These are phyloP conservation scores for Poeciliopsis occidentalis DNA, from an alignment of 2,113 vertebrate species.

Conservation along the genomic window DNA sequence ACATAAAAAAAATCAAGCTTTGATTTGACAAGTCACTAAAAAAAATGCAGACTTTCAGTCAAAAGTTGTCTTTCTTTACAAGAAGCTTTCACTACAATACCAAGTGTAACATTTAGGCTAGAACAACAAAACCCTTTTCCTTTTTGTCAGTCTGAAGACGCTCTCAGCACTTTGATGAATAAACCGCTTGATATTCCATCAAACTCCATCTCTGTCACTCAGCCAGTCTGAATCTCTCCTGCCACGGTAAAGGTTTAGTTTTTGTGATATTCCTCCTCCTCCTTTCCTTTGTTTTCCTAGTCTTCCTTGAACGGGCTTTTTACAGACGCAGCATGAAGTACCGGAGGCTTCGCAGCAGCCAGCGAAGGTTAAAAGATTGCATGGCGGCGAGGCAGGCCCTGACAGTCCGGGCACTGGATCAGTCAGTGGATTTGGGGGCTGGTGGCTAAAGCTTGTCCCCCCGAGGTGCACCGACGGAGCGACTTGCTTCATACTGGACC, in stretches of 20 bases:
- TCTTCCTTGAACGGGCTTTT: slow-evolving; percentile 1
- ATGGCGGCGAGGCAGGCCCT: slow-evolving; percentile 59
- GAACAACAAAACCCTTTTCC: neutral
- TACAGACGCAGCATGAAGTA: slow-evolving; percentile 24
- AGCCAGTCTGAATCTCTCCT: slow-evolving; percentile 26
- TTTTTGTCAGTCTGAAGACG: neutral
- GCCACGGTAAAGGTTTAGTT: slow-evolving; percentile 19
- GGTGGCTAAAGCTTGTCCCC: slow-evolving; percentile 69
- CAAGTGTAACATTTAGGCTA: neutral
- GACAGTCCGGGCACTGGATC: slow-evolving; percentile 79
- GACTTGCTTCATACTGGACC: slow-evolving; percentile 61
- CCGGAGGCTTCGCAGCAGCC: slow-evolving; percentile 47
- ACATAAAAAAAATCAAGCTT: no score
- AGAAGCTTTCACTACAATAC: neutral
- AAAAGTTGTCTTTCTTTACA: neutral
- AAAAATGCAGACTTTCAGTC: no score
- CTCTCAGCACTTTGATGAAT: slow-evolving; percentile 20
- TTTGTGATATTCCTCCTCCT: neutral
- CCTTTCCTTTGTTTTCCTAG: slow-evolving; percentile 13
- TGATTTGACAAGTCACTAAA: no score
- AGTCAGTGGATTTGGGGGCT: slow-evolving; percentile 75
- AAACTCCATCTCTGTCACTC: no score
- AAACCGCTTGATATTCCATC: slow-evolving; percentile 29
- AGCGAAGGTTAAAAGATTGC: slow-evolving; percentile 65
- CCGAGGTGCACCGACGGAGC: slow-evolving; percentile 65